Percentiles rank a stretch among this genome's conserved stretches.
These are phyloP conservation scores for Tinea pellionella DNA, from an alignment of 2,888 invertebrate genomes.

Conservation along the genomic window DNA sequence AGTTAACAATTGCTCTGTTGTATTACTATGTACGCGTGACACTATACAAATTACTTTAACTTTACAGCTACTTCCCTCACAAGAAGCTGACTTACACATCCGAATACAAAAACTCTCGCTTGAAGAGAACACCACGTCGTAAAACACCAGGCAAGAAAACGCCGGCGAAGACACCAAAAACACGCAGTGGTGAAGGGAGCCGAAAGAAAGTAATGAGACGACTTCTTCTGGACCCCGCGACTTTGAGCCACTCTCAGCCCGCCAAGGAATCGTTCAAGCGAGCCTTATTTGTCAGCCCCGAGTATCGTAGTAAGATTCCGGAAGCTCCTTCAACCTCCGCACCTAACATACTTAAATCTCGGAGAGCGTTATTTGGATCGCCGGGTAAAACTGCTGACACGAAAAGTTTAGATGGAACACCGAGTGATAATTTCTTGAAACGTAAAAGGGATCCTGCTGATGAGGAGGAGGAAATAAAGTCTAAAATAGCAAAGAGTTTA, in stretches of 20 bases:
- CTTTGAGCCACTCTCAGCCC: conserved; percentile 40
- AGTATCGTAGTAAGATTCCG: conserved; percentile 43
- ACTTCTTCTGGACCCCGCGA: conserved; percentile 51
- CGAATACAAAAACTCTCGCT: conserved; percentile 58
- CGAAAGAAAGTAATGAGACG: conserved; percentile 68
- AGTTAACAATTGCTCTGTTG: too few relatives aligned
- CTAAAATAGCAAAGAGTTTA: conserved; percentile 69
- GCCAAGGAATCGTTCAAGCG: conserved; percentile 74
- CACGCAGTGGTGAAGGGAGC: conserved; percentile 71
- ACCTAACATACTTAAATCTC: conserved; percentile 64
- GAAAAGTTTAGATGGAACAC: conserved; percentile 45
- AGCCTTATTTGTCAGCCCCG: conserved; percentile 81
- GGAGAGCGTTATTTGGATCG: conserved; percentile 74
- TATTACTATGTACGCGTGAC: too few relatives aligned
- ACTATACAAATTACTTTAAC: too few relatives aligned
- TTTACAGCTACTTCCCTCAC: conserved; percentile 59
- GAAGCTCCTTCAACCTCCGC: conserved; percentile 44
- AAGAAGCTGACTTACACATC: conserved; percentile 54
- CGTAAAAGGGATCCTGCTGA: conserved; percentile 63
- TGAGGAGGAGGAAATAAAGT: conserved; percentile 36
- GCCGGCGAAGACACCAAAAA: conserved; percentile 57
- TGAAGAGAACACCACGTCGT: conserved; percentile 61
- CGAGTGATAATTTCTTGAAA: conserved; percentile 45
- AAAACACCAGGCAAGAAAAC: conserved; percentile 65
- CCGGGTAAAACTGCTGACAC: conserved; percentile 59